phyloP scores from a whole-genome alignment of 2,113 vertebrate genomes.

The Vulpes vulpes region DNA sequence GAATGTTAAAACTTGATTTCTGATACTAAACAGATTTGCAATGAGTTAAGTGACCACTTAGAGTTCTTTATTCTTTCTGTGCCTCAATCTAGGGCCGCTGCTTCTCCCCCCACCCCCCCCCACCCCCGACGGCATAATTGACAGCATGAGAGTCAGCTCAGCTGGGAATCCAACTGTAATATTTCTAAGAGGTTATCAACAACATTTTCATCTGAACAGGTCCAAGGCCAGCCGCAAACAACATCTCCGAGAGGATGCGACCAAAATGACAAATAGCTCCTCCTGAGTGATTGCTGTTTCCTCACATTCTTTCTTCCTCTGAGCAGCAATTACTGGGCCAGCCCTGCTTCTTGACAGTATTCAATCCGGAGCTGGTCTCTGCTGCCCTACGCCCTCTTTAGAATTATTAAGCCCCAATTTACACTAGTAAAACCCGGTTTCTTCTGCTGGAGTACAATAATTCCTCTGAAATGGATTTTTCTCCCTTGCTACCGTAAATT shows the following conservation, averaged over 20 bases:
- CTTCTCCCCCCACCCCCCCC: no score
- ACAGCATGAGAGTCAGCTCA: neutral
- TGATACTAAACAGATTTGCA: neutral
- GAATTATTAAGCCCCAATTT: neutral
- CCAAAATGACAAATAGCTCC: neutral
- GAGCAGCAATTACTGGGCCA: neutral
- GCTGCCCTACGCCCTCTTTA: neutral
- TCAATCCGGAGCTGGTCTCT: neutral
- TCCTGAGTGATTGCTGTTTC: neutral
- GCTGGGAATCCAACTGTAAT: neutral
- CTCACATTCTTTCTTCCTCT: neutral
- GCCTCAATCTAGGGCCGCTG: neutral
- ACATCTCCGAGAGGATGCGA: neutral
- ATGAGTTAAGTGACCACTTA: neutral
- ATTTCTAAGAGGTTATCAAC: neutral
- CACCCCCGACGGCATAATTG: neutral
- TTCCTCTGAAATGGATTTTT: neutral
- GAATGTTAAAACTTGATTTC: neutral
- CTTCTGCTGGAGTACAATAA: neutral
- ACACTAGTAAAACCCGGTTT: neutral
- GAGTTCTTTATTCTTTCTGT: neutral
- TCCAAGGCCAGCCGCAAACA: neutral
- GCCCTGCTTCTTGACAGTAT: neutral
- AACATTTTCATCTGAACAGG: neutral
- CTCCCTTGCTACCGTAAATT: neutral